Evolutionary conservation across 2,113 vertebrate species (phyloP).

Genomic region (Pagrus major): DNA sequence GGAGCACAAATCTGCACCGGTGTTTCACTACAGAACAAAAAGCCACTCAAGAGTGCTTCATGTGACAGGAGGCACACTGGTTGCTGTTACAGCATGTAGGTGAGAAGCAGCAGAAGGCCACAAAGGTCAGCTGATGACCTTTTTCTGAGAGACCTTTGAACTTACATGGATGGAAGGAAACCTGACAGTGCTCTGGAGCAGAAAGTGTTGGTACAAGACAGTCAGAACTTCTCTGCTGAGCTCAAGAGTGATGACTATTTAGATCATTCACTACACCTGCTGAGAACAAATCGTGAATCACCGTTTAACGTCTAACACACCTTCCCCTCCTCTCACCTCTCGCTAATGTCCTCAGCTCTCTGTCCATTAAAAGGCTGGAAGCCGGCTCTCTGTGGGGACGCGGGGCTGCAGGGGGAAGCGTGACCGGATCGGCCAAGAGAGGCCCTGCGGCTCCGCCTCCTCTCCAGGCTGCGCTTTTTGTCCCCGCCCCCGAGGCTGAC

Average conservation of each 20-base stretch:
- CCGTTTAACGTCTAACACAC: not conserved
- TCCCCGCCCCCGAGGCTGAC: slow-evolving; percentile 83
- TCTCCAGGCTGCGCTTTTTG: slow-evolving; percentile 86
- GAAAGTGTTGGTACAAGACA: slow-evolving; percentile 47
- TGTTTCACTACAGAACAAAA: slow-evolving; percentile 18
- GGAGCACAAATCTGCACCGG: slow-evolving; percentile 18
- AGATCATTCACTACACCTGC: not conserved
- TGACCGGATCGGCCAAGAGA: slow-evolving; percentile 86
- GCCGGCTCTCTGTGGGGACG: slow-evolving; percentile 70
- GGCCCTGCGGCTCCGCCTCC: slow-evolving; percentile 92
- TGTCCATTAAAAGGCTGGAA: slow-evolving; percentile 81
- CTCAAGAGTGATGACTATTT: not conserved
- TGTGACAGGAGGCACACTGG: slow-evolving; percentile 28
- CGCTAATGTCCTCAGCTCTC: slow-evolving; percentile 80
- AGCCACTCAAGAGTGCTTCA: slow-evolving; percentile 35
- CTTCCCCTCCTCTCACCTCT: slow-evolving; percentile 85
- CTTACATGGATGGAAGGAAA: slow-evolving; percentile 82
- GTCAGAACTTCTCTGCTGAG: slow-evolving; percentile 31
- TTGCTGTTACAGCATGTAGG: slow-evolving; percentile 45
- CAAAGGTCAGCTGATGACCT: slow-evolving; percentile 23
- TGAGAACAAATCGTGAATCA: not conserved
- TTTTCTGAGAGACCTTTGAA: slow-evolving; percentile 49
- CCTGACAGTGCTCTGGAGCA: slow-evolving; percentile 76
- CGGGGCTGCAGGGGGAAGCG: slow-evolving; percentile 84
- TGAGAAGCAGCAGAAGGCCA: slow-evolving; percentile 33